Conservation (phyloP, 2,113 vertebrate genomes). For the Pedionomus torquatus region DNA sequence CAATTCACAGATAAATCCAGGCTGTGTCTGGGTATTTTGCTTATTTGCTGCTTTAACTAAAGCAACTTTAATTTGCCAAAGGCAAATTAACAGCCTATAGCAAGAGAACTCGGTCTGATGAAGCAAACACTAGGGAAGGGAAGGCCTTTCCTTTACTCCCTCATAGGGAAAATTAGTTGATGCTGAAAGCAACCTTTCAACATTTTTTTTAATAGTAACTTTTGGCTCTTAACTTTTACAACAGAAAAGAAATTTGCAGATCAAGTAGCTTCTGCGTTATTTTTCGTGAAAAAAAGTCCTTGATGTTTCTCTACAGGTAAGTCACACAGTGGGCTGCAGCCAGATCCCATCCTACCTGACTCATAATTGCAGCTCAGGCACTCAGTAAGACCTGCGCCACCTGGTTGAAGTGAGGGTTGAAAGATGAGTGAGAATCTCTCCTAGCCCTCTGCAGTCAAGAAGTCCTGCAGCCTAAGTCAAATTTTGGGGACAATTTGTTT, state of each 20-base stretch:
- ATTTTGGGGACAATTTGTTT: neutral
- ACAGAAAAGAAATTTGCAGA: neutral
- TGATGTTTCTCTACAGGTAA: neutral
- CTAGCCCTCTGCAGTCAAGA: neutral
- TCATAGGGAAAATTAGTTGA: slow-evolving; percentile 15
- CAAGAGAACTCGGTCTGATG: neutral
- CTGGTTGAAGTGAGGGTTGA: neutral
- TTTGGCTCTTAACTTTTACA: neutral
- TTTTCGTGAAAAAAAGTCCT: neutral
- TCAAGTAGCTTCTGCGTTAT: neutral
- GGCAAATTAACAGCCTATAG: neutral
- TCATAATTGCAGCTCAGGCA: neutral
- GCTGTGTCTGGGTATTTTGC: neutral
- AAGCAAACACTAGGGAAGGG: slow-evolving; percentile 22
- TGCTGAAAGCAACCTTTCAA: slow-evolving; percentile 21
- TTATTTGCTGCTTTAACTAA: slow-evolving; percentile 24
- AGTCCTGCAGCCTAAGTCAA: neutral
- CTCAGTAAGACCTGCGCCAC: neutral
- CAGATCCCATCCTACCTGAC: neutral
- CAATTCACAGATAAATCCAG: neutral
- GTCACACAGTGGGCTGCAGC: neutral
- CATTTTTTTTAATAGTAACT: neutral
- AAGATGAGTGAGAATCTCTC: neutral
- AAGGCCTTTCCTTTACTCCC: slow-evolving; percentile 31
- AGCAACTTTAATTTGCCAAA: slow-evolving; percentile 1